Percentiles rank a stretch among this genome's conserved stretches.
Conservation (phyloP, 2,797 vertebrate species). For the Myotis daubentonii region DNA sequence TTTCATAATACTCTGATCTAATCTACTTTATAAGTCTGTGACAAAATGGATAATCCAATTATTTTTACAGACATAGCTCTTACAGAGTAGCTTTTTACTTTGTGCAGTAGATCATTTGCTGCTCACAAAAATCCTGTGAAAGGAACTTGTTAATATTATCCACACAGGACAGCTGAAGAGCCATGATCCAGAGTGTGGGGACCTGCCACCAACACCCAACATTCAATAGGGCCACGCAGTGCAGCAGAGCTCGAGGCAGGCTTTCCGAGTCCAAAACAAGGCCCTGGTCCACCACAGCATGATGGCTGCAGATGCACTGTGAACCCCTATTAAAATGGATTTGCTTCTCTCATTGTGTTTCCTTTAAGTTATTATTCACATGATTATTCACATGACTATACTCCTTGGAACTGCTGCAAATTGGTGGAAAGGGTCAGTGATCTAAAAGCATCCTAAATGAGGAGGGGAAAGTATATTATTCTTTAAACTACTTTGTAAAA, state of each 20-base stretch:
- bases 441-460: not conserved
- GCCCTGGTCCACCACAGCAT: not conserved
- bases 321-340: not conserved
- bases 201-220: not conserved
- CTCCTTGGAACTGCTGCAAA: constrained; percentile 2
- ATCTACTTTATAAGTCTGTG: constrained; percentile 18
- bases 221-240: not conserved
- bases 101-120: not conserved
- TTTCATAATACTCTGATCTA: constrained; percentile 27
- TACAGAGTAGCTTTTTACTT: not conserved
- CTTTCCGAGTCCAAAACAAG: not conserved
- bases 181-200: not conserved
- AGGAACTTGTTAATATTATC: not conserved
- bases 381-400: not conserved
- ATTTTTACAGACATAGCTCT: constrained; percentile 47
- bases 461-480: not conserved
- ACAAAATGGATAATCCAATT: constrained; percentile 46
- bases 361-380: not conserved
- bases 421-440: not conserved
- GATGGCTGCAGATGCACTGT: not conserved
- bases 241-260: not conserved
- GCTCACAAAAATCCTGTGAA: constrained; percentile 1
- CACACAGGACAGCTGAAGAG: not conserved
- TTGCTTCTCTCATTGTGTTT: not conserved
- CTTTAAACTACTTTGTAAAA: not conserved